phyloP scores from a whole-genome alignment of 2,797 vertebrate species.

The Tinamus major region DNA sequence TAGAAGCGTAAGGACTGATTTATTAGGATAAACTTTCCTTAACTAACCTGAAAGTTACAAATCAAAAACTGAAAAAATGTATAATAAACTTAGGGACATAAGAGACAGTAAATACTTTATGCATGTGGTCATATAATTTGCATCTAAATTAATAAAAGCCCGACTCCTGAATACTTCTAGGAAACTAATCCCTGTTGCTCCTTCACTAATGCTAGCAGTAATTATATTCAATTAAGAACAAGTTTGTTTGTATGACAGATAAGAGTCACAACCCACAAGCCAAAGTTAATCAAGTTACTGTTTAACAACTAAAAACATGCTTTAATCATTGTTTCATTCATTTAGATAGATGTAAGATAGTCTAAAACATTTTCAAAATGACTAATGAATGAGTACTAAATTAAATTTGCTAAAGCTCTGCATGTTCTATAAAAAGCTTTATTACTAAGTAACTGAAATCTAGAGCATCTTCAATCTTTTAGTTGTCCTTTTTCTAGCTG shows the following conservation, averaged over 20 bases:
- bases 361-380: background rate
- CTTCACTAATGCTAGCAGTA: background rate
- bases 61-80: background rate
- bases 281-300: background rate
- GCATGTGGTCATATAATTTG: background rate
- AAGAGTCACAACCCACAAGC: background rate
- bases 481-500: background rate
- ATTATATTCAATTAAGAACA: background rate
- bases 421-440: background rate
- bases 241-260: background rate
- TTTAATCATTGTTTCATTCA: background rate
- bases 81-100: accelerated
- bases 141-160: background rate
- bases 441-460: conserved; percentile 29
- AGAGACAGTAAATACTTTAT: background rate
- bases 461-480: background rate
- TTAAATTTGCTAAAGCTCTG: background rate
- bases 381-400: background rate
- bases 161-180: background rate
- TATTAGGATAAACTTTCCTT: background rate
- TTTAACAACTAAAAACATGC: background rate
- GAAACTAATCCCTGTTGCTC: background rate
- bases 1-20: background rate
- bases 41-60: background rate
- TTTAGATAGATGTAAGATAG: background rate